These are phyloP conservation scores for Heterochromis multidens DNA, from an alignment of 2,113 vertebrate genomes.

Conservation along the genomic window DNA sequence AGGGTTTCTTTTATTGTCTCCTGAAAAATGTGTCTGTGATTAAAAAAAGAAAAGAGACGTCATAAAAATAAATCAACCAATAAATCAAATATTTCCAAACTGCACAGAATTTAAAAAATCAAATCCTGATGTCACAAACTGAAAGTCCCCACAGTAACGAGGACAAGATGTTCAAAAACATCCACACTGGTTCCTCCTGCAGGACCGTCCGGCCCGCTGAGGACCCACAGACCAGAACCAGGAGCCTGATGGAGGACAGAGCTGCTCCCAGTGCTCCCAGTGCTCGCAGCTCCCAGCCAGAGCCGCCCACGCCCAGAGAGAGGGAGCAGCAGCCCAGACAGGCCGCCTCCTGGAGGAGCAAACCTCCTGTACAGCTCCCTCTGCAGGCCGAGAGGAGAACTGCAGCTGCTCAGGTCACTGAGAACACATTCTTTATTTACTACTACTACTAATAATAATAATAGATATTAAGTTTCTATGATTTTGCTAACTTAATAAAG, in stretches of 20 bases:
- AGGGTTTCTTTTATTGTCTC: neutral
- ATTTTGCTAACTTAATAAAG: too few species aligned
- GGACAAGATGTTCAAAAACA: neutral
- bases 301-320: neutral
- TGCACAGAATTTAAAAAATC: neutral
- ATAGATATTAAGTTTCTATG: too few species aligned
- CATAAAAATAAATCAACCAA: neutral
- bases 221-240: neutral
- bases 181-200: neutral
- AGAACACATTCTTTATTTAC: neutral
- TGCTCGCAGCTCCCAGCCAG: neutral
- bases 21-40: neutral
- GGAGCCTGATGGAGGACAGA: neutral
- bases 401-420: neutral
- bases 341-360: neutral
- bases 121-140: rapidly evolving
- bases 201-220: neutral
- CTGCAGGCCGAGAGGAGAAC: slow-evolving; percentile 1
- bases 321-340: neutral
- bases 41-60: neutral
- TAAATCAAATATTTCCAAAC: neutral
- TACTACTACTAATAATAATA: rapidly evolving
- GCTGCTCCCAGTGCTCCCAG: neutral
- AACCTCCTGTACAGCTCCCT: neutral
- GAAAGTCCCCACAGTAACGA: neutral